Conservation (phyloP, 2,888 invertebrate species). For the Mellilla xanthometata region DNA sequence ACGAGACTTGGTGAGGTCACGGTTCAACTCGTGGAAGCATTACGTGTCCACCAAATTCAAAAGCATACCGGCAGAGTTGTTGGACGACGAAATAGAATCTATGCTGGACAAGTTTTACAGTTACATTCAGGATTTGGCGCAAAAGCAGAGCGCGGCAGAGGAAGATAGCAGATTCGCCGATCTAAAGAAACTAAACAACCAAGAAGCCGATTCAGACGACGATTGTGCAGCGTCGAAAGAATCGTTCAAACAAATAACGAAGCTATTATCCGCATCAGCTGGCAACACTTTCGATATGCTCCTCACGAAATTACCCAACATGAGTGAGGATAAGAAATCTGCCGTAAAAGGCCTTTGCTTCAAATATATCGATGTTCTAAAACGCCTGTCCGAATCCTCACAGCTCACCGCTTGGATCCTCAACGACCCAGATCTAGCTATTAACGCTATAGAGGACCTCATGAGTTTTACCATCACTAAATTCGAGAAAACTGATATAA, state of each 20-base stretch:
- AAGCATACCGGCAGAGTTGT: conserved; percentile 57
- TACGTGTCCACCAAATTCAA: conserved; percentile 62
- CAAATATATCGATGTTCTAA: conserved; percentile 64
- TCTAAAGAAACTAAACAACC: conserved; percentile 42
- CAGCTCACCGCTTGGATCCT: conserved; percentile 62
- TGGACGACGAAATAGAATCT: conserved; percentile 64
- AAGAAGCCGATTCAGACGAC: conserved; percentile 39
- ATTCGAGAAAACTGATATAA: conserved; percentile 51
- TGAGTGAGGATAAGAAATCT: conserved; percentile 58
- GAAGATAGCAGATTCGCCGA: conserved; percentile 63
- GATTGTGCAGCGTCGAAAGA: conserved; percentile 56
- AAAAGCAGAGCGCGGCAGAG: conserved; percentile 49
- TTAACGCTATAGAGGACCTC: conserved; percentile 62
- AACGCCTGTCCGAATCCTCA: conserved; percentile 60
- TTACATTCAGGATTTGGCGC: conserved; percentile 62
- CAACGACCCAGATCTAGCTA: conserved; percentile 58
- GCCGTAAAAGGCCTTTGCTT: conserved; percentile 64
- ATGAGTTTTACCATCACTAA: conserved; percentile 56
- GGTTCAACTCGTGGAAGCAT: conserved; percentile 66
- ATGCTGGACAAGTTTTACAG: conserved; percentile 68
- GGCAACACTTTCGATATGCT: conserved; percentile 65
- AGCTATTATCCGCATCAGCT: conserved; percentile 53
- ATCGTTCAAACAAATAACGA: conserved; percentile 57
- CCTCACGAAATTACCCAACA: conserved; percentile 62
- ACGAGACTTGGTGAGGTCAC: conserved; percentile 52